These are phyloP conservation scores for Cryptophagus acutangulus DNA, from an alignment of 2,888 invertebrate genomes.

Conservation along the genomic window DNA sequence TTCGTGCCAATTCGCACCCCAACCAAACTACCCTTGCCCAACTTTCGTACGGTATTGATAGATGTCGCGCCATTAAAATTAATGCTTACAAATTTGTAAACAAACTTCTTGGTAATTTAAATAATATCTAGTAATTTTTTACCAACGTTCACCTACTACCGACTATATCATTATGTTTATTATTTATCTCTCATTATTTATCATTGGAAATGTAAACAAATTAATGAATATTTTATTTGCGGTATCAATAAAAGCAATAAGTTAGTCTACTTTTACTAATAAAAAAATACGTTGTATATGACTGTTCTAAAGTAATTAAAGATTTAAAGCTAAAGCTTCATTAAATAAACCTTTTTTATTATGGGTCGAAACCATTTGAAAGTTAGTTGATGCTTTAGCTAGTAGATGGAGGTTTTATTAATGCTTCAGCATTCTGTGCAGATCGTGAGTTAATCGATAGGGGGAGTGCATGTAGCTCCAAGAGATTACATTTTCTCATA, in stretches of 20 bases:
- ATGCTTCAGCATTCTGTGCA: neutral
- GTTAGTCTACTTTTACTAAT: too few relatives aligned
- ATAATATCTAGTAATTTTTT: slow-evolving; percentile 36
- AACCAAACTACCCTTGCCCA: slow-evolving; percentile 23
- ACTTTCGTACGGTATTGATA: slow-evolving; percentile 29
- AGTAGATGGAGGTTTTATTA: slow-evolving; percentile 7
- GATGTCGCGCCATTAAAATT: slow-evolving; percentile 38
- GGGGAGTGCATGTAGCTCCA: slow-evolving; percentile 7
- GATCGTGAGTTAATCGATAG: slow-evolving; percentile 7
- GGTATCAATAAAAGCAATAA: too few relatives aligned
- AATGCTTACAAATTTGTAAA: slow-evolving; percentile 35
- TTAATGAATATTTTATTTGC: too few relatives aligned
- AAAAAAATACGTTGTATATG: too few relatives aligned
- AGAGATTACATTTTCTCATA: slow-evolving; percentile 10
- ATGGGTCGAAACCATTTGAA: too few relatives aligned
- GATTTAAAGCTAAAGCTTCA: too few relatives aligned
- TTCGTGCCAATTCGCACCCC: slow-evolving; percentile 17
- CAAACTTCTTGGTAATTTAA: slow-evolving; percentile 36
- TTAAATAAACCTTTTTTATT: too few relatives aligned
- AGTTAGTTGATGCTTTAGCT: slow-evolving; percentile 1
- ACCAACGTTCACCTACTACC: slow-evolving; percentile 21
- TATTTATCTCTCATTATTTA: too few relatives aligned
- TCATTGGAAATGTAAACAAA: too few relatives aligned
- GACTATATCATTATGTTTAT: neutral
- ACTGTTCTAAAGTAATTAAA: too few relatives aligned